Evolutionary conservation across 1,140 invertebrate genomes (phyloP), one percentile per base, ranked within the genome.

Genomic region (Dendroctonus ponderosae): DNA sequence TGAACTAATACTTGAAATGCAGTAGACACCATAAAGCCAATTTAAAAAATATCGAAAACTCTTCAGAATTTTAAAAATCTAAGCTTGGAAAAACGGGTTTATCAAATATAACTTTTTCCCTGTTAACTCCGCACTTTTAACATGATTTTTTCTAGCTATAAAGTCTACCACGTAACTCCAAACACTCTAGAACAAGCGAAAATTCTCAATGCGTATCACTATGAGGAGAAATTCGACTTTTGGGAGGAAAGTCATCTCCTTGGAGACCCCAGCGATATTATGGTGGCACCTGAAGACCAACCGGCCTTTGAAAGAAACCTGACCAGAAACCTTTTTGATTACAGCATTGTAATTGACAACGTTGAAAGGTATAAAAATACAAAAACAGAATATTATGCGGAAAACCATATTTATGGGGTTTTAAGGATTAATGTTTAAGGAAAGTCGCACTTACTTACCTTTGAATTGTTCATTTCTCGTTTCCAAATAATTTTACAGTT

Each of bases 261-360:
- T 42, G 72, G 61, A 14, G 9, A 54, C 40, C 41, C 63, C 8
- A 53, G 43, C 15, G 39, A 54, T 53, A 44, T 72, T 8, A 64
- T 73, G 67, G 72, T 71, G 7, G 51, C 62, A 5, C 70, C 72
- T 51, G 43, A 67, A n/a, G 44, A 56, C 3, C 69, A 72, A 56
- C n/a, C 46, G 9, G 9, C 6, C 11, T 70, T 73, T 54, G 67
- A 66, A 44, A 37, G 14, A 37, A 14, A 58, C 11, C 40, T 73
- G 15, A 68, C 37, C 3, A 5, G 8, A 15, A 38, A 69, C 14
- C 26, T 59, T 5, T 48, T 74, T 8, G 14, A 69, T 3, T 71
- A 69, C 41, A 54, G 53, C 11, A 39, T 69, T 51, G 6, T 62
- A n/a, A 70, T 73, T 58, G 51, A 52, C 37, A 56, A 73, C 49